Evolutionary conservation across 2,888 invertebrate genomes (phyloP).

Genomic region (Biston stratarius): DNA sequence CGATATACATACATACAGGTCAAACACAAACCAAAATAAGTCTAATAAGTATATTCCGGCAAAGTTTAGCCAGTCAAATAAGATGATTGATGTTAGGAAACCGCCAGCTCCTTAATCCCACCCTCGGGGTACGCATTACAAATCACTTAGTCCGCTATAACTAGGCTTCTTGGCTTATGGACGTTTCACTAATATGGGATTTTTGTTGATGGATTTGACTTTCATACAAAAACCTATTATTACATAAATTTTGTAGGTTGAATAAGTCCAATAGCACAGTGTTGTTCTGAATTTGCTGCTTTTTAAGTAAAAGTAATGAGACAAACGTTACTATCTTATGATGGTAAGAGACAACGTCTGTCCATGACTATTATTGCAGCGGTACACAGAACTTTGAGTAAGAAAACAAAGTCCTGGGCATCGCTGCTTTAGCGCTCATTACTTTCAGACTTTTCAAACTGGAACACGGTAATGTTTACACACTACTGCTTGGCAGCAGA

Average conservation of each 20-base stretch:
- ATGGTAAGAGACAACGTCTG: too few relatives aligned
- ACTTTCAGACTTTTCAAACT: too few relatives aligned
- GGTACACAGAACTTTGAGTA: too few relatives aligned
- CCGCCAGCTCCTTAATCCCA: conserved; percentile 16
- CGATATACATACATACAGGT: not conserved
- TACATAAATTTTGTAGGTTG: not conserved
- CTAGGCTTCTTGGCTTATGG: conserved; percentile 19
- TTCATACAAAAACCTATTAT: not conserved
- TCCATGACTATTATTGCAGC: too few relatives aligned
- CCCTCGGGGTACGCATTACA: conserved; percentile 33
- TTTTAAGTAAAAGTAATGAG: too few relatives aligned
- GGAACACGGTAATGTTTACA: too few relatives aligned
- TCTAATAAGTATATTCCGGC: conserved; percentile 14
- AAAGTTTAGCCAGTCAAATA: conserved; percentile 18
- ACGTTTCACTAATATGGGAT: not conserved
- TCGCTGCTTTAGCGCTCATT: too few relatives aligned
- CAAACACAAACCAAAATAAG: not conserved
- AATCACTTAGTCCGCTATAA: conserved; percentile 32
- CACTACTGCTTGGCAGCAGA: too few relatives aligned
- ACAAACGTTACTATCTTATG: too few relatives aligned
- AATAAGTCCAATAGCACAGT: not conserved
- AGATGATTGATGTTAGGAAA: conserved; percentile 32
- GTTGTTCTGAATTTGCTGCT: too few relatives aligned
- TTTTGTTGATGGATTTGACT: not conserved
- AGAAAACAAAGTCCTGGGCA: too few relatives aligned